Evolutionary conservation across 2,888 invertebrate species (phyloP), one percentile per base, ranked within the genome.

Genomic region (Willowsia nigromaculata): DNA sequence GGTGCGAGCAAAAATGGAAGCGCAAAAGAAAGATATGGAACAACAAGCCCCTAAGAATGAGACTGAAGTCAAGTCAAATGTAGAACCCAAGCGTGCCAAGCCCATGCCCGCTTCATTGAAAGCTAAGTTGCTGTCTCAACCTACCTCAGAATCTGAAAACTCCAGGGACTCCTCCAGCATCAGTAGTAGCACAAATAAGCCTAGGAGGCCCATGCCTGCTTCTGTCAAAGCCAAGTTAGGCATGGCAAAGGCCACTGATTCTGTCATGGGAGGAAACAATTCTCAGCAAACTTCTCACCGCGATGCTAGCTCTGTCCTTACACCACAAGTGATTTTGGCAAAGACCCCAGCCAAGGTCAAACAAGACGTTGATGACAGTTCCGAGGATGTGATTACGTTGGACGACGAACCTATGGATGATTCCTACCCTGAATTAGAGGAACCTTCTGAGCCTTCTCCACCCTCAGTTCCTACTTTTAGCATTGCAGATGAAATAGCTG

Each of bases 401-500:
- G 78, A 85, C 11, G 78, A 85, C 59, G 74, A n/a, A 6, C 62
- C 15, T 9, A 68, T 62, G 18, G 78, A 30, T 15, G 76, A 53
- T 22, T 30, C 33, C 15, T 43, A 18, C n/a, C 62, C 82, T 0
- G 82, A 82, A 30, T 47, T 71, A 15, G 76, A 43, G 22, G 25
- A 74, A 13, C 15, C 22, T 7, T 7, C 22, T 1, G 65, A 86
- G 65, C 68, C 80, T 0, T 0, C 4, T 9, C 27, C 71, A 0
- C 80, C 62, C 0, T 78, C 85, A 15, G 18, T 71, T 25, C 86
- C 86, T 7, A 53, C 81, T 7, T 86, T 86, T 33, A 86, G 81
- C 27, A 80, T 86, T 56, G 81, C 80, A 6, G 86, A 86, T 71
- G 80, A 86, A 86, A 80, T 86, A 27, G 86, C 80, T 6, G 88